Conservation (phyloP, 2,888 invertebrate genomes). For the Catocala fraxini region DNA sequence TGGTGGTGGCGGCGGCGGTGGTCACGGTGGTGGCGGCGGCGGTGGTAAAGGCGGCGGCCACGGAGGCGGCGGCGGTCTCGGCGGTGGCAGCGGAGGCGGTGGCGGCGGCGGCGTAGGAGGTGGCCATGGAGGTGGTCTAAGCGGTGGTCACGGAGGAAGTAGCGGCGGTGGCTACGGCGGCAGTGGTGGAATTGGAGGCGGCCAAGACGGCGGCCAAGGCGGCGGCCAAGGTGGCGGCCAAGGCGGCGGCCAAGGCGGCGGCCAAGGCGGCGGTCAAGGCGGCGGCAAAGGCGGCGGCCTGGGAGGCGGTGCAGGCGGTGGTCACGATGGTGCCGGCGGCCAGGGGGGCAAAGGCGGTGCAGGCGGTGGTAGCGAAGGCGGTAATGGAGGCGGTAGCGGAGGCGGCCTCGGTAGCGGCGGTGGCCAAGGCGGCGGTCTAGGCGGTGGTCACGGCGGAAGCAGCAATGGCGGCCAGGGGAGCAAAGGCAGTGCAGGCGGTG, state of each 20-base stretch:
- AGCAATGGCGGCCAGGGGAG: slow-evolving; percentile 4
- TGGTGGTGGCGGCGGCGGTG: not conserved
- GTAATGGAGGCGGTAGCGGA: slow-evolving; percentile 42
- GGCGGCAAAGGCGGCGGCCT: slow-evolving; percentile 27
- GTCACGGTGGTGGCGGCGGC: not conserved
- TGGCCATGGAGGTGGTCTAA: not conserved
- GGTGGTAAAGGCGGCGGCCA: too few species aligned
- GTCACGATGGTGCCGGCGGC: slow-evolving; percentile 23
- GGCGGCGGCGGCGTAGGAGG: not conserved
- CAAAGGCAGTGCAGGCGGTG: slow-evolving; percentile 39
- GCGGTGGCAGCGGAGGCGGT: not conserved
- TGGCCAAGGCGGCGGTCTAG: slow-evolving; percentile 48
- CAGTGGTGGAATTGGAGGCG: slow-evolving; percentile 34
- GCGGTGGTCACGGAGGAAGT: not conserved
- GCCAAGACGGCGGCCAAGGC: slow-evolving; percentile 43
- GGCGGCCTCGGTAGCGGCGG: slow-evolving; percentile 44
- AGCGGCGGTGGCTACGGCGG: too few species aligned
- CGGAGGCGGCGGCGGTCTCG: not conserved
- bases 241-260: slow-evolving; percentile 20
- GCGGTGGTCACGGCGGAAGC: slow-evolving; percentile 40
- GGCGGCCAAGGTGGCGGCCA: too few species aligned
- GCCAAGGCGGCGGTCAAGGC: slow-evolving; percentile 28
- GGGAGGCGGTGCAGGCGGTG: slow-evolving; percentile 22
- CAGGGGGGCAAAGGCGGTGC: slow-evolving; percentile 29
- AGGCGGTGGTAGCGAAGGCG: slow-evolving; percentile 42